Evolutionary conservation across 2,113 vertebrate species (phyloP).

Genomic region (Lasiurus borealis): DNA sequence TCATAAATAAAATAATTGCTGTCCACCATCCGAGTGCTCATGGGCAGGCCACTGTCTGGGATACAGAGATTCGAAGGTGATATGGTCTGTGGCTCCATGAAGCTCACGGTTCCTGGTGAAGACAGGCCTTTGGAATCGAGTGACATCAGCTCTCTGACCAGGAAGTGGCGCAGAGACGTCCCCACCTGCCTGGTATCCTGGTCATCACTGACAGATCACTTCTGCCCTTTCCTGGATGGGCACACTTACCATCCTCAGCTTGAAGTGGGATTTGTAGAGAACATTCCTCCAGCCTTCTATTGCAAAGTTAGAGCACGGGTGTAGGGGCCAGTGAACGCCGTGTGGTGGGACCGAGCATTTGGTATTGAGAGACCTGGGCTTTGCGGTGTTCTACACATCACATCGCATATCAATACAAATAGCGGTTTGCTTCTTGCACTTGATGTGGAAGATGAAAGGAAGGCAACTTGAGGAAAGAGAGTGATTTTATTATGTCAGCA

Average conservation of each 20-base stretch:
- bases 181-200: not conserved
- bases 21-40: not conserved
- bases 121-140: not conserved
- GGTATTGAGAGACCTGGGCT: not conserved
- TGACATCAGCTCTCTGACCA: not conserved
- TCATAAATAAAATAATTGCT: conserved; percentile 21
- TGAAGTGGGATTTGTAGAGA: not conserved
- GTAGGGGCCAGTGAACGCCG: not conserved
- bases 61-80: not conserved
- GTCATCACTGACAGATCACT: not conserved
- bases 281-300: not conserved
- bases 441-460: not conserved
- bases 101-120: not conserved
- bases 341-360: not conserved
- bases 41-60: not conserved
- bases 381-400: not conserved
- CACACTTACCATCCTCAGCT: not conserved
- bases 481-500: not conserved
- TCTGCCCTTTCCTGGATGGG: not conserved
- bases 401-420: not conserved
- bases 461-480: not conserved
- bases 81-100: not conserved
- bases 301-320: not conserved
- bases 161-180: not conserved
- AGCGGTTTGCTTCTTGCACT: not conserved